Percentiles rank a stretch among this genome's conserved stretches.
phyloP scores from a whole-genome alignment of 1,140 invertebrate genomes.

The Muscidifurax raptorellus region DNA sequence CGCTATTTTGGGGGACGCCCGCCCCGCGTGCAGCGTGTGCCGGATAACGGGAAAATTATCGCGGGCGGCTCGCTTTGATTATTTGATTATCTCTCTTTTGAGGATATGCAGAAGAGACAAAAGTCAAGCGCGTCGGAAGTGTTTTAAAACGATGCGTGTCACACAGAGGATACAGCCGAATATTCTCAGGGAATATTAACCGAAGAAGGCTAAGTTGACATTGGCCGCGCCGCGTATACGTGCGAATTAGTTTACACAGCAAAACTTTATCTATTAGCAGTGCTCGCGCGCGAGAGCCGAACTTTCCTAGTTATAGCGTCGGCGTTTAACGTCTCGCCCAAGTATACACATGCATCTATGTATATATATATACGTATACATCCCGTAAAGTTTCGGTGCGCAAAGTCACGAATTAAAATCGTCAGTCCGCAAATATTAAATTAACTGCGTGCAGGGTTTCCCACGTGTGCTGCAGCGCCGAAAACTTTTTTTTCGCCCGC shows the following conservation, averaged over 20 bases:
- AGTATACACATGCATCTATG: background rate
- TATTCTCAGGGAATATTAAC: background rate
- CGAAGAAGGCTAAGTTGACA: conserved; percentile 16
- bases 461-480: background rate
- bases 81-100: no score
- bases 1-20: background rate
- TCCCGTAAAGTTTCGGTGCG: background rate
- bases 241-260: conserved; percentile 38
- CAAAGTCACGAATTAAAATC: conserved; percentile 35
- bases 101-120: no score
- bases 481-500: background rate
- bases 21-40: no score
- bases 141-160: no score
- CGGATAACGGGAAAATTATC: background rate
- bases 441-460: background rate
- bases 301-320: conserved; percentile 28
- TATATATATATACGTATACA: no score
- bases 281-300: background rate
- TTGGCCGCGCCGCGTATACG: background rate
- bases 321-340: conserved; percentile 16
- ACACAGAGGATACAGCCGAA: background rate
- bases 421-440: conserved; percentile 34
- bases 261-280: conserved; percentile 45
- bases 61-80: no score
- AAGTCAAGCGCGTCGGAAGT: no score